Evolutionary conservation across 2,797 vertebrate genomes (phyloP), one percentile per base, ranked within the genome.

Genomic region (Intellagama lesueurii): DNA sequence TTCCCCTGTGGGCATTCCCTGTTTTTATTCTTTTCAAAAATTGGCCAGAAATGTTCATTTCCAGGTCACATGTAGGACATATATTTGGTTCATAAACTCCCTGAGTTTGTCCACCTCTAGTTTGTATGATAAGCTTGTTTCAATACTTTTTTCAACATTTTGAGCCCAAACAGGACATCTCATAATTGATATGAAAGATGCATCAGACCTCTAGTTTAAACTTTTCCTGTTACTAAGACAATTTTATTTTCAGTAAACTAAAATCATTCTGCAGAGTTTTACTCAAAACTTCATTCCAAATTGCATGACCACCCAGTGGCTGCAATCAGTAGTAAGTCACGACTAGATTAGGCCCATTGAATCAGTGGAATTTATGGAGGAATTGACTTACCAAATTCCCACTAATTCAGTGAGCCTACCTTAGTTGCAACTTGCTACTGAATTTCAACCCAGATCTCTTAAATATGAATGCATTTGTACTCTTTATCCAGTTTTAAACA

Each of bases 201-300:
- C 26, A 72, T 6, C 26, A 85, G 3, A 17, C 28, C 35, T 89
- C 11, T 78, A 3, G 9, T 1, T 79, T 5, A 83, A 30, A n/a
- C n/a, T 69, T 68, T 78, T 22, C 64, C 78, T 30, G 69, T 24
- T 30, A 19, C n/a, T 68, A 64, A n/a, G 12, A 17, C 44, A 44
- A 56, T 73, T 88, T 78, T 22, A 60, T 84, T 78, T 75, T 73
- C 40, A 72, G 68, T 73, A 47, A 89, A 70, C 11, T 24, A 87
- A 52, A 52, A 11, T 64, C 22, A 35, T 5, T 19, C 3, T 68
- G 40, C 44, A 81, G 4, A 47, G 24, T 85, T 52, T 32, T 35
- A 32, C 11, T 52, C 44, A 47, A 49, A 87, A 19, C 22, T 56
- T 30, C 17, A 16, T 79, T 26, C 9, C 35, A 78, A 28, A 68